Evolutionary conservation across 2,888 invertebrate species (phyloP).

Genomic region (Cancer borealis): DNA sequence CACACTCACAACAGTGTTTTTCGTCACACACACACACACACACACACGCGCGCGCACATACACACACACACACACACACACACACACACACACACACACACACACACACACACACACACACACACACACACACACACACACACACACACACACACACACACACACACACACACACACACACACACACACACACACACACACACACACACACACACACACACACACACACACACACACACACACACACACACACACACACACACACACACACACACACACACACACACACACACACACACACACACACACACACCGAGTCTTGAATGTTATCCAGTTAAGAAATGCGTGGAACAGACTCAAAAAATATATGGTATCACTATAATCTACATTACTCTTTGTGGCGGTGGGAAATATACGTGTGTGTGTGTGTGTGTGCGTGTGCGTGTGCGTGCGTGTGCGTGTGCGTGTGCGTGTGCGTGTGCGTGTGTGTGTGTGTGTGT

Average conservation of each 20-base stretch:
- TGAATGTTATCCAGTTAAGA: not conserved
- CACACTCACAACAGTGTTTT: not conserved
- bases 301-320: not conserved
- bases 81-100: no score
- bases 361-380: not conserved
- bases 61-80: not conserved
- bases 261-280: not conserved
- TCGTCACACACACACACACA: not conserved
- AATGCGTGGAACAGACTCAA: not conserved
- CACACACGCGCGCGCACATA: not conserved
- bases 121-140: no score
- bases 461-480: slow-evolving; percentile 25
- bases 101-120: no score
- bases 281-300: not conserved
- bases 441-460: slow-evolving; percentile 18
- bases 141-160: no score
- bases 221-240: not conserved
- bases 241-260: not conserved
- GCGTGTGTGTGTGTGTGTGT: slow-evolving; percentile 36
- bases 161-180: no score
- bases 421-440: slow-evolving; percentile 33
- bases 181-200: not conserved
- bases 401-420: not conserved
- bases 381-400: not conserved
- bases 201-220: not conserved